These are phyloP conservation scores for Branchipolynoe longqiensis DNA, from an alignment of 2,888 invertebrate genomes.

Conservation along the genomic window DNA sequence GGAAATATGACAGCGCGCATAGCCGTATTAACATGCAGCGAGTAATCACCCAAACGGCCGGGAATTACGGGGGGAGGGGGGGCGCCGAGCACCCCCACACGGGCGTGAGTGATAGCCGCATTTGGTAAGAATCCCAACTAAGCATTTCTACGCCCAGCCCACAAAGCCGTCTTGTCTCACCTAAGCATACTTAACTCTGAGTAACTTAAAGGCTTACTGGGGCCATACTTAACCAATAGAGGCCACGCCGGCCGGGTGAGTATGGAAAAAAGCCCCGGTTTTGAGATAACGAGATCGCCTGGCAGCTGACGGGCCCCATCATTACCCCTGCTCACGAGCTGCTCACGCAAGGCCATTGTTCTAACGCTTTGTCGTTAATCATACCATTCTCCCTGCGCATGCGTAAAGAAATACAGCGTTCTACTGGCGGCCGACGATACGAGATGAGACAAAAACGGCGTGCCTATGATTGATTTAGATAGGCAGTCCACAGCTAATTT, in stretches of 20 bases:
- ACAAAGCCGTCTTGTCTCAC: conserved; percentile 51
- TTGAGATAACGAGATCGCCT: conserved; percentile 48
- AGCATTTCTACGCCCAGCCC: conserved; percentile 36
- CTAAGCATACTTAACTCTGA: conserved; percentile 56
- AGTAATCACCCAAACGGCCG: conserved; percentile 24
- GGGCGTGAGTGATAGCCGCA: conserved; percentile 43
- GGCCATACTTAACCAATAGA: conserved; percentile 54
- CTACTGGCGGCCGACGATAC: conserved; percentile 33
- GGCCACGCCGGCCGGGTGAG: neutral
- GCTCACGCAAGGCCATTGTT: conserved; percentile 7
- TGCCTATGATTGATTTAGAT: conserved; percentile 48
- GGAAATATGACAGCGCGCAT: conserved; percentile 38
- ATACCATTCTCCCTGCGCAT: neutral
- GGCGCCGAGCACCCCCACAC: too few relatives aligned
- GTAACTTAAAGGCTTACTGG: conserved; percentile 54
- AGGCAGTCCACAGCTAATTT: conserved; percentile 36
- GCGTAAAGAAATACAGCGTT: conserved; percentile 7
- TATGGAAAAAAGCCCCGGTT: conserved; percentile 32
- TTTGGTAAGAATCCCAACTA: conserved; percentile 55
- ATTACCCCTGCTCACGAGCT: conserved; percentile 14
- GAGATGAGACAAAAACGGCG: conserved; percentile 40
- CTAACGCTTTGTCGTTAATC: conserved; percentile 46
- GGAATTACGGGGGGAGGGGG: conserved; percentile 51
- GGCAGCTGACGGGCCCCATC: conserved; percentile 42
- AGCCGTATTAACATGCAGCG: conserved; percentile 39